A percentile compares a stretch with the other conserved stretches of the same genome.
Evolutionary conservation across 2,797 vertebrate species (phyloP).

Genomic region (Tangara arthus): DNA sequence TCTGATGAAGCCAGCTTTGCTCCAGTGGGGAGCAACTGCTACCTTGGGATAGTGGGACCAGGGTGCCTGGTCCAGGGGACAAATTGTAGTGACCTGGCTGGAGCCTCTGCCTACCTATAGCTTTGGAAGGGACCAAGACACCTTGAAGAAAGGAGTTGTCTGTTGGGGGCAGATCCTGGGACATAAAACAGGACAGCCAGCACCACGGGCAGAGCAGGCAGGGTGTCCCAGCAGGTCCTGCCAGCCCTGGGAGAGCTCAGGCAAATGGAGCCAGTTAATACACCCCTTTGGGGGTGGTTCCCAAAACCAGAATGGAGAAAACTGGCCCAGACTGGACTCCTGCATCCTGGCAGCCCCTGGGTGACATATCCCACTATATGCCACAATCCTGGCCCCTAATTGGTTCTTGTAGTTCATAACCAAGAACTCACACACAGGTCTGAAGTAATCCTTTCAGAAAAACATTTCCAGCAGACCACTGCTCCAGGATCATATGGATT

Average conservation of each 20-base stretch:
- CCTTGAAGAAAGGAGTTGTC: neutral
- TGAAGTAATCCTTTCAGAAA: neutral
- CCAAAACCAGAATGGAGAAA: neutral
- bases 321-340: neutral
- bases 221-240: neutral
- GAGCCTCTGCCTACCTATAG: neutral
- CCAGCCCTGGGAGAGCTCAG: neutral
- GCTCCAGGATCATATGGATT: neutral
- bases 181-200: neutral
- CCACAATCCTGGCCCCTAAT: neutral
- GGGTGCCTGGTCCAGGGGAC: neutral
- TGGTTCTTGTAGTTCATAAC: neutral
- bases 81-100: neutral
- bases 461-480: fast-evolving
- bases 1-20: neutral
- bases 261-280: neutral
- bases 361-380: neutral
- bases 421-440: neutral
- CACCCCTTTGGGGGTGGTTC: neutral
- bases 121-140: neutral
- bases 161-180: neutral
- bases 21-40: neutral
- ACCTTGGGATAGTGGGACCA: neutral
- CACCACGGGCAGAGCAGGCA: neutral
- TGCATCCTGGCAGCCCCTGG: neutral